Conservation (phyloP, 1,140 invertebrate genomes). For the Anastatus disparis region DNA sequence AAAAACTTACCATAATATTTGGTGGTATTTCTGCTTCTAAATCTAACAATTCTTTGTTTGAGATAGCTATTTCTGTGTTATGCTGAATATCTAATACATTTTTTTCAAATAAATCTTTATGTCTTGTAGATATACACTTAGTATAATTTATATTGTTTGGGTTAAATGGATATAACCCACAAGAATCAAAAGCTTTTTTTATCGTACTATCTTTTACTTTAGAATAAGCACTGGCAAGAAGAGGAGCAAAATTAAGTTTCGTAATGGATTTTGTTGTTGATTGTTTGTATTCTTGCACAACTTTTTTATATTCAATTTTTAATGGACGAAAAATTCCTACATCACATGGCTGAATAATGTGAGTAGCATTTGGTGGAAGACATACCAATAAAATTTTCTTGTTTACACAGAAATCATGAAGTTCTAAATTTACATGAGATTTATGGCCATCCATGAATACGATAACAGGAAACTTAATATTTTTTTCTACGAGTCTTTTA, state of each 20-base stretch:
- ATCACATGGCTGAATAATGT: not conserved
- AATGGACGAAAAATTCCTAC: not conserved
- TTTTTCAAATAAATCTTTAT: not conserved
- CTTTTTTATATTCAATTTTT: not conserved
- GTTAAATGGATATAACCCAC: not conserved
- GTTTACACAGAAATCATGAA: not conserved
- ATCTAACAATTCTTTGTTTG: too few relatives aligned
- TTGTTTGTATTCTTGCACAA: not conserved
- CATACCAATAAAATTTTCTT: not conserved
- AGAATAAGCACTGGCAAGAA: not conserved
- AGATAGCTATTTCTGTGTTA: too few relatives aligned
- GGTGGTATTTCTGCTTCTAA: too few relatives aligned
- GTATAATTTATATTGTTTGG: not conserved
- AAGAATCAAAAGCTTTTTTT: not conserved
- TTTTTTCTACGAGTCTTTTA: not conserved
- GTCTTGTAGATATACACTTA: not conserved
- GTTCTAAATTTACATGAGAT: not conserved
- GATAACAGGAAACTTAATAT: not conserved
- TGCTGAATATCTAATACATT: too few relatives aligned
- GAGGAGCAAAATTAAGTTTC: not conserved
- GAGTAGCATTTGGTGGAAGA: not conserved
- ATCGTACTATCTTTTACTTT: not conserved
- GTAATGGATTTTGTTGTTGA: not conserved
- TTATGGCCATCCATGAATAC: not conserved
- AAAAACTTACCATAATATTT: too few relatives aligned